Base-by-base conservation (phyloP, 2,888 invertebrate species). In the Phasia obesa region DNA sequence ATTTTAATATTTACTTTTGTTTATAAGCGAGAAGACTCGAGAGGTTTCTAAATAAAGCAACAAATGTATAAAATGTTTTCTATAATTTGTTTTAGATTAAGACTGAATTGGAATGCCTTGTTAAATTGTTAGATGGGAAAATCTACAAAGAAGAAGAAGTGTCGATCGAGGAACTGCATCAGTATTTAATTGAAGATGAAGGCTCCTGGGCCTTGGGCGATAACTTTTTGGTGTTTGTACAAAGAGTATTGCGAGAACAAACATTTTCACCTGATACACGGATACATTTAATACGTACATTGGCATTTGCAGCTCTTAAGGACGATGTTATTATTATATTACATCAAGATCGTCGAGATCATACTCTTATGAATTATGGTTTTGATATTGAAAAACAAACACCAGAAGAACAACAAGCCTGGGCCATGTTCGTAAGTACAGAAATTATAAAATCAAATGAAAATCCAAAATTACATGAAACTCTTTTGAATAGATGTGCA, bases 191-290 rank as follows among this genome's bases (percentile, higher is more conserved):
- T 86, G 96, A 95, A 86, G 96, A 96, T 87, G 97, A 97, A 89
- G 98, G 97, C 76, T 96, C 97, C 88, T 98, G 98, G 98, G 97
- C 97, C 75, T 93, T 98, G 23, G 96, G 97, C 11, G 97, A 97
- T 88, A 95, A 96, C 87, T 98, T 97, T 91, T 93, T 97, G 55
- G 93, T 93, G 73, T 96, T 97, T 90, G 93, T 97, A 78, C 91
- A 94, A 74, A 93, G 95, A 74, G 91, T 95, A 55, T 90, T 95
- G 38, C 93, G 94, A 74, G 95, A 95, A 87, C 91, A 92, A 81
- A 91, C 92, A 13, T 91, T 95, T 85, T 91, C 93, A 4, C 91
- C 92, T 15, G 93, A 93, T 83, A 94, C 93, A 44, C 93, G 96
- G 87, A 94, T 94, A 87, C 93, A 93, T 84, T 92, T 94, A 86